Evolutionary conservation across 2,888 invertebrate genomes (phyloP).

Genomic region (Xylocampa areola): DNA sequence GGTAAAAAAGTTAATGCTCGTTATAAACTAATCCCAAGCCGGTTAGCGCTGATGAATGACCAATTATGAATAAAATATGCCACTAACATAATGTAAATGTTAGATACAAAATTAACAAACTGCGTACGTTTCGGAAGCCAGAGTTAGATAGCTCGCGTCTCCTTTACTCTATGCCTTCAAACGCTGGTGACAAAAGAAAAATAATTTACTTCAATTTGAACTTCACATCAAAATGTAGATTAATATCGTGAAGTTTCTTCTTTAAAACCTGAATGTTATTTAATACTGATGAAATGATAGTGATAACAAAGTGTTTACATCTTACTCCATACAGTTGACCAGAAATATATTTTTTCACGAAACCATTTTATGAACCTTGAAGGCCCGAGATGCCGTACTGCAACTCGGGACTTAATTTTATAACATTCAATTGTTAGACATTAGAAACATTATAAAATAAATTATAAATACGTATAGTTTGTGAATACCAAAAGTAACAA

Average conservation of each 20-base stretch:
- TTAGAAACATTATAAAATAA: not conserved
- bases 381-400: slow-evolving; percentile 1
- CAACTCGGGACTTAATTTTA: not conserved
- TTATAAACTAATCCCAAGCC: slow-evolving; percentile 39
- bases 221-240: slow-evolving; percentile 14
- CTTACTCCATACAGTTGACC: slow-evolving; percentile 4
- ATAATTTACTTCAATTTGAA: slow-evolving; percentile 49
- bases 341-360: no score
- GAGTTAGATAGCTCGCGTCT: slow-evolving; percentile 83
- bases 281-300: slow-evolving; percentile 35
- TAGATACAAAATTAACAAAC: slow-evolving; percentile 81
- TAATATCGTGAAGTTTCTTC: slow-evolving; percentile 32
- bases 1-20: slow-evolving; percentile 9
- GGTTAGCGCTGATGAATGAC: slow-evolving; percentile 45
- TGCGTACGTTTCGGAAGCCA: slow-evolving; percentile 85
- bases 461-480: not conserved
- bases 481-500: not conserved
- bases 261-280: slow-evolving; percentile 37
- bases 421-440: not conserved
- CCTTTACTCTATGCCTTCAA: slow-evolving; percentile 80
- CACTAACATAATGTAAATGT: slow-evolving; percentile 58
- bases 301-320: slow-evolving; percentile 10
- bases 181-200: slow-evolving; percentile 86
- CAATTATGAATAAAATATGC: slow-evolving; percentile 49
- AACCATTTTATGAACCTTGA: not conserved